phyloP scores from a whole-genome alignment of 1,140 invertebrate species.

The Caerostris darwini region DNA sequence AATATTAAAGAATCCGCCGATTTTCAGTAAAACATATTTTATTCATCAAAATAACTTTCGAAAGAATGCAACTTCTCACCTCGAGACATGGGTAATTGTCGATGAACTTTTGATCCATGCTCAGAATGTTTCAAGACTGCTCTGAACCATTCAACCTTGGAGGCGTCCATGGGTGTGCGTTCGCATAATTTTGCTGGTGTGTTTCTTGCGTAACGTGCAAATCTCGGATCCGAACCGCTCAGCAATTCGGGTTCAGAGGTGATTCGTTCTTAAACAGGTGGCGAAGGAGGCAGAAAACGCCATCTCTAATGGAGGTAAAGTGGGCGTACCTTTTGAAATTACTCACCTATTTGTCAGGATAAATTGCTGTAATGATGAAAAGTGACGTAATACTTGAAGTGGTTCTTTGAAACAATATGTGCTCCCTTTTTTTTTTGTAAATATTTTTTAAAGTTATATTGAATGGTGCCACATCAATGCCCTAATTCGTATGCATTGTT shows the following conservation, averaged over 20 bases:
- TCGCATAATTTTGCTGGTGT: constrained; percentile 30
- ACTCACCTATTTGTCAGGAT: constrained; percentile 26
- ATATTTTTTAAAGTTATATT: no score
- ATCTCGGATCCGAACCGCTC: not conserved
- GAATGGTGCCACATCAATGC: no score
- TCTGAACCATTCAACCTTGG: not conserved
- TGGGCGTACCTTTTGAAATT: not conserved
- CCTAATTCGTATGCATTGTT: no score
- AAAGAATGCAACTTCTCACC: not conserved
- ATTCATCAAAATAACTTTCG: not conserved
- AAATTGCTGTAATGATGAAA: constrained; percentile 9
- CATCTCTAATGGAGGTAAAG: constrained; percentile 12
- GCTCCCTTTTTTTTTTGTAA: not conserved
- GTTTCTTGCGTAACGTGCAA: constrained; percentile 18
- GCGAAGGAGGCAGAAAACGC: constrained; percentile 2
- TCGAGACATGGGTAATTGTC: not conserved
- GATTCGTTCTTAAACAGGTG: not conserved
- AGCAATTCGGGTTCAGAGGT: constrained; percentile 15
- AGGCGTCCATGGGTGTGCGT: constrained; percentile 19
- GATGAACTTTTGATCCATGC: constrained; percentile 21
- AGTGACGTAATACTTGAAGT: not conserved
- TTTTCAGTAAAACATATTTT: constrained; percentile 8
- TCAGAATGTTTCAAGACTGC: not conserved
- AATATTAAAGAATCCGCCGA: not conserved
- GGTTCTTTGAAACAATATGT: not conserved